Conservation (phyloP, 2,113 vertebrate genomes). For the Dromaius novaehollandiae region DNA sequence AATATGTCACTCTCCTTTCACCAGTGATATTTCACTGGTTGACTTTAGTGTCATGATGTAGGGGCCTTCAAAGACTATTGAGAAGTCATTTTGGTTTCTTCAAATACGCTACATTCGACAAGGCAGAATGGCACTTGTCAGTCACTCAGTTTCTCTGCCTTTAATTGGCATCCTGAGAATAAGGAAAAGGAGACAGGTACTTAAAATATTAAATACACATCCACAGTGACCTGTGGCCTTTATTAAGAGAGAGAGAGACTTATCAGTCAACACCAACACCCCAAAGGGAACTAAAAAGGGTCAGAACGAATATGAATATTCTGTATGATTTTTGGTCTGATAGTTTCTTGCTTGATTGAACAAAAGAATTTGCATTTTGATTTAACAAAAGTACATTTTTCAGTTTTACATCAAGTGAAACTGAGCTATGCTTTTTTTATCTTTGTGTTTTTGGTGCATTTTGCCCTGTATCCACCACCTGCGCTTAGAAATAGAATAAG, state of each 20-base stretch:
- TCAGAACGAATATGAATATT: background rate
- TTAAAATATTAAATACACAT: background rate
- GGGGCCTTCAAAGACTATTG: background rate
- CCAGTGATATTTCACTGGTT: background rate
- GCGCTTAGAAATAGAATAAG: background rate
- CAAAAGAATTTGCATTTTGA: background rate
- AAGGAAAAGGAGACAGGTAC: background rate
- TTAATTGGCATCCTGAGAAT: background rate
- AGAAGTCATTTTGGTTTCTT: background rate
- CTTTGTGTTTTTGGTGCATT: background rate
- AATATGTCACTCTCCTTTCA: background rate
- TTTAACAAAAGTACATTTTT: background rate
- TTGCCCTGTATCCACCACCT: background rate
- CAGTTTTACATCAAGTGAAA: background rate
- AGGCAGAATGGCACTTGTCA: background rate
- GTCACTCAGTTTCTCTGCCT: background rate
- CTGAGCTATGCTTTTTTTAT: background rate
- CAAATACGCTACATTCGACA: background rate
- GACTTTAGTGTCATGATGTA: background rate
- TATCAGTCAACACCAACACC: background rate
- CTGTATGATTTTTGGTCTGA: background rate
- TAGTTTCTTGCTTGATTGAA: background rate
- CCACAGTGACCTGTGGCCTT: background rate
- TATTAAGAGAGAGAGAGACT: background rate
- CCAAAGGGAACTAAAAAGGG: background rate